These are phyloP conservation scores for Pseudoips prasinana DNA, from an alignment of 2,888 invertebrate species.

Conservation along the genomic window DNA sequence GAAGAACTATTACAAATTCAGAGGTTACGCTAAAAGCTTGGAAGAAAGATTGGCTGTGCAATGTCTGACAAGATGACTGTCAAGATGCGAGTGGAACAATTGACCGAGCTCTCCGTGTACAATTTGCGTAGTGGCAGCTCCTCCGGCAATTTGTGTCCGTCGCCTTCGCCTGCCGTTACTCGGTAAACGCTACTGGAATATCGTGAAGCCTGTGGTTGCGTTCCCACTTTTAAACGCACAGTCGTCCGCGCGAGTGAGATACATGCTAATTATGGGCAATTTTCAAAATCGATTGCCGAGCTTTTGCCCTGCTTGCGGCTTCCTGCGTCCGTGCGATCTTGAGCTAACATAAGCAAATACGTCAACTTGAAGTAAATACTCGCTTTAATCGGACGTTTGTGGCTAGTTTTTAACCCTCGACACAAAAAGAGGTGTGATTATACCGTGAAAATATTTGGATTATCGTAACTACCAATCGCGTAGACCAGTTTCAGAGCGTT, in stretches of 20 bases:
- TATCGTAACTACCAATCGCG: too few relatives aligned
- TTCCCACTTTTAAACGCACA: conserved; percentile 72
- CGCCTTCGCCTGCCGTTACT: conserved; percentile 74
- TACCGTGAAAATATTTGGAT: too few relatives aligned
- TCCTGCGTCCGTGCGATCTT: conserved; percentile 64
- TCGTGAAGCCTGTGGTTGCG: conserved; percentile 70
- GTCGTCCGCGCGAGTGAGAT: conserved; percentile 71
- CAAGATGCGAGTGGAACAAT: conserved; percentile 54
- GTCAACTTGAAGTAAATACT: conserved; percentile 32
- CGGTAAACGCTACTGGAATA: conserved; percentile 80
- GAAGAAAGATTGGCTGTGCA: conserved; percentile 3
- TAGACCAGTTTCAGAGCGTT: too few relatives aligned
- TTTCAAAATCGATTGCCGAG: conserved; percentile 79
- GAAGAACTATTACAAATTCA: too few relatives aligned
- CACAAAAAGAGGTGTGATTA: too few relatives aligned
- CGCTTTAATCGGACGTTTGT: conserved; percentile 29
- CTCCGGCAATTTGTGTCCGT: conserved; percentile 77
- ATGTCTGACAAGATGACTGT: conserved; percentile 23
- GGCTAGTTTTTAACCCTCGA: too few relatives aligned
- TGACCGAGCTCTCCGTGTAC: conserved; percentile 54
- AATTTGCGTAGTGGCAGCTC: conserved; percentile 76
- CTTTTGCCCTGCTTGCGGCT: conserved; percentile 71
- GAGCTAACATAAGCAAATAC: conserved; percentile 53
- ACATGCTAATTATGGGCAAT: conserved; percentile 80
- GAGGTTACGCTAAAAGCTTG: too few relatives aligned